Evolutionary conservation across 2,113 vertebrate genomes (phyloP), one percentile per base, ranked within the genome.

Genomic region (Hirundichthys speculiger): DNA sequence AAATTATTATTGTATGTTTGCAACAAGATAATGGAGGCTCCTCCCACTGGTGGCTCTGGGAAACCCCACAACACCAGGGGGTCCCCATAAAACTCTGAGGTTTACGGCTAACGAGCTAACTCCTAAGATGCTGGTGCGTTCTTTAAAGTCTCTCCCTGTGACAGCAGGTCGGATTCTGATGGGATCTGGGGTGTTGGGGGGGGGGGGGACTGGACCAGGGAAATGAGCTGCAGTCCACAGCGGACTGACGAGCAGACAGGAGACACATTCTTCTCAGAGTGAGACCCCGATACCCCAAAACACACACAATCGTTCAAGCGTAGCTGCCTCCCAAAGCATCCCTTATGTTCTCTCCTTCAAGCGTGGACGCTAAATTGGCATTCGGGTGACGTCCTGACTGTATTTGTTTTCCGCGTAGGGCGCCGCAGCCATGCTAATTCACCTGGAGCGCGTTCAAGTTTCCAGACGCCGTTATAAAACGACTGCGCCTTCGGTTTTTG

Each of bases 141-240:
- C 6, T 10, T 34, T 34, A 34, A 34, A 34, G 3, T 70, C 21
- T 51, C 27, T 65, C 40, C 48, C 30, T 71, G 20, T 72, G 56
- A 39, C 43, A 51, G 40, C 30, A 50, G 16, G 55, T 63, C 1
- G 42, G 48, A 20, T 48, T 52, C 57, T 62, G 51, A 27, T 10
- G 80, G 70, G 56, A 63, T 47, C 9, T 14, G 45, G 53, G 75
- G 66, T 66, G 61, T 47, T 71, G 56, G 65, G 45, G 53, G 75
- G 66, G 66, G 61, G 45, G 71, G 56, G 65, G 75, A 82, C 1
- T 81, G 68, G 71, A 80, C 43, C 78, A 76, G 67, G 64, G 78
- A 86, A 88, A 38, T 75, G 74, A 69, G 49, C 21, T 54, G 20
- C 22, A 24, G 50, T 66, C 41, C 61, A 66, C 72, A 21, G 50